phyloP scores from a whole-genome alignment of 2,888 invertebrate genomes.

The Chelonus formosanus region DNA sequence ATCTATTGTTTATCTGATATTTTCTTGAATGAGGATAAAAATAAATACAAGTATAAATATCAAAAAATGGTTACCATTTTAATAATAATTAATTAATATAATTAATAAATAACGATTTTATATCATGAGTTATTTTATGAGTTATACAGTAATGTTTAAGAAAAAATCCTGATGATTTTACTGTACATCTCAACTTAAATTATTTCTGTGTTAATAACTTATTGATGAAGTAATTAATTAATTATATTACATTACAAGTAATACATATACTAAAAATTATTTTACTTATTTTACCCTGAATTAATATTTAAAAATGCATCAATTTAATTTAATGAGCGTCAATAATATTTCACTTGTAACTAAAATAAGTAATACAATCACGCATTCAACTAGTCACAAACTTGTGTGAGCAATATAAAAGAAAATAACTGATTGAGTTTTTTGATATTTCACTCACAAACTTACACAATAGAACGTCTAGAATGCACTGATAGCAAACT shows the following conservation, averaged over 20 bases:
- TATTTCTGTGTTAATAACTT: not conserved
- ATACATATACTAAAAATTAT: conserved; percentile 9
- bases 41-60: no score
- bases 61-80: no score
- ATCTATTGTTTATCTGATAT: no score
- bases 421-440: not conserved
- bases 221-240: not conserved
- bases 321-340: conserved; percentile 1
- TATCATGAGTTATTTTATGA: not conserved
- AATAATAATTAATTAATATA: no score
- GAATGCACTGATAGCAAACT: conserved; percentile 3
- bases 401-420: not conserved
- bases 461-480: conserved; percentile 12
- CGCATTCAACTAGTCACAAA: not conserved
- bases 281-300: not conserved
- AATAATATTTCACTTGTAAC: not conserved
- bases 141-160: not conserved
- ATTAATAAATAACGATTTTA: no score
- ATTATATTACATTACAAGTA: conserved; percentile 1
- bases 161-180: not conserved
- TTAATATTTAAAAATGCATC: not conserved
- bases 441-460: conserved; percentile 6
- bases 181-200: not conserved
- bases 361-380: conserved; percentile 1
- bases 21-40: no score